Base-by-base conservation (phyloP, 1,140 invertebrate genomes). In the Ooceraea biroi region DNA sequence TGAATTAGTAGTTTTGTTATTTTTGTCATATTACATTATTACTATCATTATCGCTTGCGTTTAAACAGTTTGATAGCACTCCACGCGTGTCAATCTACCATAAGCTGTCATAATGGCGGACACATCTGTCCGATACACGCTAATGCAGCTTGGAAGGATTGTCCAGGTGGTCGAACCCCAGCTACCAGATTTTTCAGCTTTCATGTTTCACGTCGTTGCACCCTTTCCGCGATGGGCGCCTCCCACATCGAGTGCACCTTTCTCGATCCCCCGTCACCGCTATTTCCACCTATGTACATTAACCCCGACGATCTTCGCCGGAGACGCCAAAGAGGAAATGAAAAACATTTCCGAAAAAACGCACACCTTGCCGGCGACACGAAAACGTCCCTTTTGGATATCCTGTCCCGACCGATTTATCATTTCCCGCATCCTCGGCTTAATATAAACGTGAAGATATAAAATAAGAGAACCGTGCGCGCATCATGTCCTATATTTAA, bases 181-280 rank as follows among this genome's bases (percentile, higher is more conserved):
- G 30, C 77, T 30, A 48, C 14, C 84, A 82, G 87, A 88, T 89
- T 88, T 89, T 88, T 65, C 65, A 57, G 69, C 22, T 83, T 82
- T 65, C 7, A 36, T 83, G 76, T 82, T 85, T 74, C 68, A 71
- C 68, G 22, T 77, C 65, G 25, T 50, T 82, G 61, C 66, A 57
- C 65, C 85, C 82, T 77, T 84, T 88, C 22, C 22, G 30, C 25
- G 46, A 61, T 41, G 63, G 17, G 27, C 55, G 61, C 69, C 66
- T 84, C 68, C 41, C 50, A 30, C 48, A 25, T 5, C 12, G n/a
- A 63, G 27, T 50, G 60, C 61, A 60, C 55, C 66, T 63, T 57
- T 80, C n/a, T 50, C 17, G 50, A 27, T 27, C 46, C 17, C 36
- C 25, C 36, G 25, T 22, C 41, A 36, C 57, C 48, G 61, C 41